Base-by-base conservation (phyloP, 1,140 invertebrate genomes). In the Harpegnathos saltator region DNA sequence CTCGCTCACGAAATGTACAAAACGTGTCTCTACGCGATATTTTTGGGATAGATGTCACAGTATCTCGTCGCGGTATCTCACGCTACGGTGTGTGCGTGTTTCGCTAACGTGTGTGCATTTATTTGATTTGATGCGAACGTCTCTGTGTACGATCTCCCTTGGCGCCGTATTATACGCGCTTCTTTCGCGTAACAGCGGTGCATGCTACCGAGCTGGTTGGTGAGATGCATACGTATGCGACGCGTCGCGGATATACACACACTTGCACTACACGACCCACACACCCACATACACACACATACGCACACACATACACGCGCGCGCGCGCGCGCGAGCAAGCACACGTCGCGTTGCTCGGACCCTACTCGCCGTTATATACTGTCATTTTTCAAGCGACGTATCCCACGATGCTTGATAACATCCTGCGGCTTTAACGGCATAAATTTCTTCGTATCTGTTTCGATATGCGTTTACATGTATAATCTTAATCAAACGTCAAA, bases 41-140 rank as follows among this genome's bases (percentile, higher is more conserved):
- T 91, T 91, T 91, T 91, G 90, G 90, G 89, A 91, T 91, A 91
- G 90, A 91, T 91, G 90, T 91, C 90, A 91, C 89, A 90, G 91
- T 89, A 88, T 87, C 84, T 88, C 73, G 12, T 78, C 63, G 69
- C 72, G 52, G 84, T 89, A 58, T 73, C 73, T 72, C 66, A 54
- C 63, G 73, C 65, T 26, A 38, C 26, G 63, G 15, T 72, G 71
- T 85, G 75, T 87, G 63, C 75, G 69, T 73, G 15, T 80, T 87
- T 83, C 81, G 78, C n/a, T n/a, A 11, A 44, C 24, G 48, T 75
- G 74, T 85, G 86, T 65, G 75, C 74, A 22, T 75, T 24, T 44
- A 19, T 61, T n/a, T 17, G 68, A n/a, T 56, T 22, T 66, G 63
- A 48, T 61, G 58, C 33, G 59, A 71, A 38, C 7, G 48, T 1